Base-by-base conservation (phyloP, 2,888 invertebrate genomes). In the Seira musarum region DNA sequence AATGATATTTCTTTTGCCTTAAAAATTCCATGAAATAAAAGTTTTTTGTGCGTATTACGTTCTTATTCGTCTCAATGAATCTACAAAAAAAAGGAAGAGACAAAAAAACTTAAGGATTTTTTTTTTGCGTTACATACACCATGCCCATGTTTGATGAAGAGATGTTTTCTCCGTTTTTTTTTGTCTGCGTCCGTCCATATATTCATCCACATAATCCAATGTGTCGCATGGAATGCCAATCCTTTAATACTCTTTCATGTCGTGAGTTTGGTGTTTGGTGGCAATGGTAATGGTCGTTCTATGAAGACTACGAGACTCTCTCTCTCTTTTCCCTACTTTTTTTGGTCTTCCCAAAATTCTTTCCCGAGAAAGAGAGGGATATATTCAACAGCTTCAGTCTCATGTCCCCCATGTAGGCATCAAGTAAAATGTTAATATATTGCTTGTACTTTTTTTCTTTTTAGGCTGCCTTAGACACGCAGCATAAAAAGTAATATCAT, bases 221-320 rank as follows among this genome's bases (percentile, higher is more conserved):
- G 72, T 78, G 72, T 78, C 78, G 67, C 72, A 70, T 66, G 78
- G 78, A 78, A 72, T 78, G 72, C 68, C 78, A 78, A 78, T 71
- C 78, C 72, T 78, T 78, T 78, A 78, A 78, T 78, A 68, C 72
- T 71, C 68, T 61, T 40, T 60, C 67, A 67, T 78, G 60, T 63
- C 40, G 40, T 35, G 8, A n/a, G 69, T 46, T 64, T 17, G 5
- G 24, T 65, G 73, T 73, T 17, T 61, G 60, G 49, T 69, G 70
- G 63, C 40, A 40, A 40, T 40, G 40, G 6, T 40, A 40, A 40
- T 40, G 63, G 63, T n/a, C n/a, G n/a, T n/a, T n/a, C n/a, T n/a
- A n/a, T n/a, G n/a, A n/a, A n/a, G n/a, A n/a, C n/a, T n/a, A n/a
- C 60, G 40, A 57, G n/a, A 2, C 6, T 3, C 53, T 40, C 21